Conservation (phyloP, 2,888 invertebrate species). For the Eupithecia abbreviata region DNA sequence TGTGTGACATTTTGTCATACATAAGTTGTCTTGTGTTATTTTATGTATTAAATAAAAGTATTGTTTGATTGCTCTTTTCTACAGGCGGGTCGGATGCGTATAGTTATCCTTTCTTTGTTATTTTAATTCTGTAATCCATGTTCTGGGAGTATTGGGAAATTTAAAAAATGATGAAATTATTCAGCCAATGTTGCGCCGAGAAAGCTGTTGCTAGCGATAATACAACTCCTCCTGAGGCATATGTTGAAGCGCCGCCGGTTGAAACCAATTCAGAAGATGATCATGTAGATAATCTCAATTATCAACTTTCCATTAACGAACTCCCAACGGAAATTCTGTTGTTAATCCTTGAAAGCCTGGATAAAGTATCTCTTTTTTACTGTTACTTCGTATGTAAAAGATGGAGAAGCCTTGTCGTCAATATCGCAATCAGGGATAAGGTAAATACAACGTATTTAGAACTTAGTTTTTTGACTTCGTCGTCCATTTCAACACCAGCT, state of each 20-base stretch:
- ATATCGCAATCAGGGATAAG: conserved; percentile 15
- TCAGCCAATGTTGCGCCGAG: neutral
- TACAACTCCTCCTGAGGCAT: neutral
- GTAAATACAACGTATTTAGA: conserved; percentile 1
- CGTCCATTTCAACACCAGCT: neutral
- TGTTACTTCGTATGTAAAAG: conserved; percentile 21
- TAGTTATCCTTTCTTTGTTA: neutral
- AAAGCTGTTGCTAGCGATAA: neutral
- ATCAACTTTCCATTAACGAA: conserved; percentile 10
- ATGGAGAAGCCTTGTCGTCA: conserved; percentile 18
- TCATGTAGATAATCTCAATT: neutral
- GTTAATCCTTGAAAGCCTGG: conserved; percentile 22
- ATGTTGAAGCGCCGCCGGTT: neutral
- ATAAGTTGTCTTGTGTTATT: too few relatives aligned
- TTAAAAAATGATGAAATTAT: neutral
- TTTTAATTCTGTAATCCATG: neutral
- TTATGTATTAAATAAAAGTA: too few relatives aligned
- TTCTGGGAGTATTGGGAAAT: neutral
- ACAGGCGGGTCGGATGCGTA: too few relatives aligned
- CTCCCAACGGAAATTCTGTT: conserved; percentile 29
- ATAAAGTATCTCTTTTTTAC: conserved; percentile 2
- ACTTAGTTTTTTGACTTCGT: neutral
- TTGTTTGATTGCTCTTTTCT: too few relatives aligned
- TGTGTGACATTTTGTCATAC: too few relatives aligned
- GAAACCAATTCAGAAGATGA: neutral